These are phyloP conservation scores for Cyprinodon tularosa DNA, from an alignment of 2,113 vertebrate species.

Conservation along the genomic window DNA sequence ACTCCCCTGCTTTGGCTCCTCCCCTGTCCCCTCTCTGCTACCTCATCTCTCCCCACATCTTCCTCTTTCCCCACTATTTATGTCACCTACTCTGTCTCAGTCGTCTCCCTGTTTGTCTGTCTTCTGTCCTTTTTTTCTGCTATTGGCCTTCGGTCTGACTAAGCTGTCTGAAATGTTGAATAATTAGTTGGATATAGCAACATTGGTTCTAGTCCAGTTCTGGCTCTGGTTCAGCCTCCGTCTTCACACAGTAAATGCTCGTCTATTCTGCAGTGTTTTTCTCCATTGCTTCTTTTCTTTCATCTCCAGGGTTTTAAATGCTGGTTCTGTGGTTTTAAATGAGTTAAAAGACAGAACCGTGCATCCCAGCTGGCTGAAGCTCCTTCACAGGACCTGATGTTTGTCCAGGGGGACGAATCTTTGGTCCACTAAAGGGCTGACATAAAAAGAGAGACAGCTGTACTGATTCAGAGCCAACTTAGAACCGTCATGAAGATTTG, in stretches of 20 bases:
- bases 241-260: constrained; percentile 61
- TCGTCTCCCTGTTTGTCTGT: constrained; percentile 20
- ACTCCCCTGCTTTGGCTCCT: constrained; percentile 40
- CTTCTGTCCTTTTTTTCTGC: constrained; percentile 17
- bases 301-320: constrained; percentile 10
- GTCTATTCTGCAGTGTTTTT: constrained; percentile 33
- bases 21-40: constrained; percentile 22
- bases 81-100: constrained; percentile 12
- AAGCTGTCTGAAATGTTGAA: constrained; percentile 51
- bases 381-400: background rate
- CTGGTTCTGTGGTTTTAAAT: background rate
- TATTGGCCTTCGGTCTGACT: constrained; percentile 16
- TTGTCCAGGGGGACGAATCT: background rate
- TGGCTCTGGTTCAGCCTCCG: constrained; percentile 53
- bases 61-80: too few relatives aligned
- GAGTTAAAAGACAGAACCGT: constrained; percentile 28
- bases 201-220: constrained; percentile 49
- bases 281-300: constrained; percentile 37
- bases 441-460: too few relatives aligned
- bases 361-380: background rate
- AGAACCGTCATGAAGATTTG: too few relatives aligned
- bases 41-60: background rate
- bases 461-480: too few relatives aligned
- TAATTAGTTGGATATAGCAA: constrained; percentile 63
- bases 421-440: background rate